Percentiles rank a stretch among this genome's conserved stretches.
Conservation (phyloP, 2,888 invertebrate genomes). For the Prosopocoilus inquinatus region DNA sequence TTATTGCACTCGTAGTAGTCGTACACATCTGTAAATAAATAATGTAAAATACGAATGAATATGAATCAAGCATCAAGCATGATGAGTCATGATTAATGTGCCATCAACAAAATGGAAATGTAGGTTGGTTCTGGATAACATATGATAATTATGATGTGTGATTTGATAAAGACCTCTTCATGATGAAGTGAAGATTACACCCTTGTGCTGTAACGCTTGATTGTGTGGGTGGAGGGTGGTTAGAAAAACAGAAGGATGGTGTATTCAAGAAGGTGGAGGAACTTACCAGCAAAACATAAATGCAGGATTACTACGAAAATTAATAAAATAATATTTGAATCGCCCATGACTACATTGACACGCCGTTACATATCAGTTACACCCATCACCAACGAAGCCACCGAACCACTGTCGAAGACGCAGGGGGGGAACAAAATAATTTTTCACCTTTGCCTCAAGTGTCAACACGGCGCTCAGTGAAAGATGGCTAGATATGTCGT, state of each 20-base stretch:
- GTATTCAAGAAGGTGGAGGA: too few relatives aligned
- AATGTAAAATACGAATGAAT: not conserved
- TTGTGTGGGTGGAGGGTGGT: not conserved
- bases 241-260: not conserved
- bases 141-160: not conserved
- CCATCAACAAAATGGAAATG: not conserved
- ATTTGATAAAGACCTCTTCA: too few relatives aligned
- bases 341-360: slow-evolving; percentile 33
- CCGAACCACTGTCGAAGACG: too few relatives aligned
- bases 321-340: slow-evolving; percentile 27
- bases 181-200: too few relatives aligned
- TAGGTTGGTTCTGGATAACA: not conserved
- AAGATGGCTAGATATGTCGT: too few relatives aligned
- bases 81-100: slow-evolving; percentile 2
- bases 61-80: slow-evolving; percentile 9
- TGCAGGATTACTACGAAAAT: slow-evolving; percentile 22
- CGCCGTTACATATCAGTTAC: slow-evolving; percentile 28
- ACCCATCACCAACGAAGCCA: slow-evolving; percentile 26
- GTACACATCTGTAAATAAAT: slow-evolving; percentile 46
- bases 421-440: too few relatives aligned
- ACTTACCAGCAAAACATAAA: slow-evolving; percentile 9
- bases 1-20: slow-evolving; percentile 75
- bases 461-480: too few relatives aligned
- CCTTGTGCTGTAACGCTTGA: slow-evolving; percentile 4
- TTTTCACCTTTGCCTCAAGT: too few relatives aligned